Conservation (phyloP, 2,888 invertebrate genomes). For the Molorchus minor region DNA sequence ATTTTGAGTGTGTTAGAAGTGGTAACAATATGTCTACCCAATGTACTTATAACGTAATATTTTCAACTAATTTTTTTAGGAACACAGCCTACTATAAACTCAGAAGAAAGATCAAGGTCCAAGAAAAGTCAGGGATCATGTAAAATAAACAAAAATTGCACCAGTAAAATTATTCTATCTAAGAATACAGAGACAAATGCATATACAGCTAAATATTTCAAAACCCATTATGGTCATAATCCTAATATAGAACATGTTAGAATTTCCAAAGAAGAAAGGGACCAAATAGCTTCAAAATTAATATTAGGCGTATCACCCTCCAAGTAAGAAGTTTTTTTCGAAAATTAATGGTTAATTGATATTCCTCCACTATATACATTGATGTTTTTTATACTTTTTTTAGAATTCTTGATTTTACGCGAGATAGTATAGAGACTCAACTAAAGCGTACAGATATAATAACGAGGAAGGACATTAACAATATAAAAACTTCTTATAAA, state of each 20-base stretch:
- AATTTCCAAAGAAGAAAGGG: constrained; percentile 32
- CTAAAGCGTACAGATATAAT: background rate
- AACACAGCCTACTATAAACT: background rate
- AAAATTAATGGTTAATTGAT: background rate
- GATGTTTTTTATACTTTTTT: constrained; percentile 6
- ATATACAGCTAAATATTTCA: constrained; percentile 19
- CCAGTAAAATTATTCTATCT: background rate
- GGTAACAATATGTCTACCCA: background rate
- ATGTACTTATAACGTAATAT: background rate
- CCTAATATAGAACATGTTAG: constrained; percentile 29
- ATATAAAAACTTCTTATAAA: constrained; percentile 9
- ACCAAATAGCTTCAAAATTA: constrained; percentile 30
- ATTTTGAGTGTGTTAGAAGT: background rate
- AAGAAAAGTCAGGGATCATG: background rate
- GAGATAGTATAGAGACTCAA: background rate
- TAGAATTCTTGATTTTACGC: constrained; percentile 4
- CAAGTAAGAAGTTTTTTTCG: constrained; percentile 2
- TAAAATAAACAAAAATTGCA: background rate
- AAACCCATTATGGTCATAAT: constrained; percentile 37
- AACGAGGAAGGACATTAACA: constrained; percentile 10
- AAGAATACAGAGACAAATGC: background rate
- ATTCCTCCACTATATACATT: too few relatives aligned
- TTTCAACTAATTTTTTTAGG: background rate
- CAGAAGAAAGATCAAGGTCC: background rate
- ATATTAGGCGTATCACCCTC: constrained; percentile 25